phyloP scores from a whole-genome alignment of 2,888 invertebrate genomes.

The Drosophila buzzatii region DNA sequence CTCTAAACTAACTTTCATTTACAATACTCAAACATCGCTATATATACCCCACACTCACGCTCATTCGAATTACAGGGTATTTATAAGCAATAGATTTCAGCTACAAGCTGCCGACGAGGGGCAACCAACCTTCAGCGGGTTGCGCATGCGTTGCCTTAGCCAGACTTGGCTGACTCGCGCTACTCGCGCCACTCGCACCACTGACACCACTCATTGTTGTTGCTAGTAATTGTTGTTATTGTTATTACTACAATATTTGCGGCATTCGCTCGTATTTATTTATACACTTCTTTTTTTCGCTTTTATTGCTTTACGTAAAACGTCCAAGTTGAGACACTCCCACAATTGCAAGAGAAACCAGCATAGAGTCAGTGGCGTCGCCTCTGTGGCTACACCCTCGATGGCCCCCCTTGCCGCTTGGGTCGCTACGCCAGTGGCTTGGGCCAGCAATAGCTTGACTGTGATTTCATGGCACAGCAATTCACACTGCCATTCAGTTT shows the following conservation, averaged over 20 bases:
- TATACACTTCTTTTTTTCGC: conserved; percentile 53
- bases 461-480: conserved; percentile 79
- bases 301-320: conserved; percentile 77
- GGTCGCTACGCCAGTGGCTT: conserved; percentile 46
- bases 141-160: conserved; percentile 64
- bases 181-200: conserved; percentile 1
- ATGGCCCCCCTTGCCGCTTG: not conserved
- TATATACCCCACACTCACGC: not conserved
- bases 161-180: conserved; percentile 3
- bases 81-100: conserved; percentile 34
- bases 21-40: not conserved
- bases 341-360: conserved; percentile 75
- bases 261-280: conserved; percentile 69
- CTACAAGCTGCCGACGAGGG: conserved; percentile 23
- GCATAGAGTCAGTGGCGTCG: conserved; percentile 43
- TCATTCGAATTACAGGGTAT: conserved; percentile 29
- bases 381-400: not conserved
- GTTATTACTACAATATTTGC: conserved; percentile 77
- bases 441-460: conserved; percentile 57
- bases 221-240: conserved; percentile 49
- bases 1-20: not conserved
- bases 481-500: conserved; percentile 76
- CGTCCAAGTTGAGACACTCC: conserved; percentile 78
- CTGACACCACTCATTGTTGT: conserved; percentile 31
- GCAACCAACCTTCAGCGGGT: conserved; percentile 74